Percentiles rank a stretch among this genome's conserved stretches.
These are phyloP conservation scores for Cyphomyrus discorhynchus DNA, from an alignment of 2,113 vertebrate species.

Conservation along the genomic window DNA sequence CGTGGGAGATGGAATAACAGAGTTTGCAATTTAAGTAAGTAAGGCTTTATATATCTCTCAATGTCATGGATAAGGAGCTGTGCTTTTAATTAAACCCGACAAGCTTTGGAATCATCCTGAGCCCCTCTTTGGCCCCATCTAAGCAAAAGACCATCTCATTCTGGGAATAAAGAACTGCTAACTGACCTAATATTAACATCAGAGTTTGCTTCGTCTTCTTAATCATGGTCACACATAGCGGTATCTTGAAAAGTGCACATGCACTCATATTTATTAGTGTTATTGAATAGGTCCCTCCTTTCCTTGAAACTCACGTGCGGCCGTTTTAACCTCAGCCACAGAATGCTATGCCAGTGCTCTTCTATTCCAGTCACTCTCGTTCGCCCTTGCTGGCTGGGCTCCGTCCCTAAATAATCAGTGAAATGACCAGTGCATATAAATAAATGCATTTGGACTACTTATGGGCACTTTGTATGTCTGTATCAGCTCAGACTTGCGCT, in stretches of 20 bases:
- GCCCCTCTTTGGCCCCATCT: not conserved
- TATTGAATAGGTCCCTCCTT: not conserved
- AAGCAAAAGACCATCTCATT: not conserved
- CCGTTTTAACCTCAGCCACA: not conserved
- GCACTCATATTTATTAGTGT: not conserved
- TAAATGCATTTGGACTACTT: not conserved
- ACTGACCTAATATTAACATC: not conserved
- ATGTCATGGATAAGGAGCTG: not conserved
- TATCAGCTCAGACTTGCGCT: conserved; percentile 60
- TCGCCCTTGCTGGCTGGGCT: not conserved
- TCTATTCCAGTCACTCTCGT: not conserved
- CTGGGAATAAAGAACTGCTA: not conserved
- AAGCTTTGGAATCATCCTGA: not conserved
- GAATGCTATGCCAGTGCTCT: not conserved
- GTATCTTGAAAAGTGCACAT: not conserved
- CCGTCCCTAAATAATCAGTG: not conserved
- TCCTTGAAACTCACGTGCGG: not conserved
- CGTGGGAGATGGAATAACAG: not conserved
- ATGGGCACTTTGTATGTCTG: conserved; percentile 31
- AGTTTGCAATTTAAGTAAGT: not conserved
- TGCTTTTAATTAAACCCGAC: not conserved
- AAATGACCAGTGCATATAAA: not conserved
- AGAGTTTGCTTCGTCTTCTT: not conserved
- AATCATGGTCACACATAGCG: not conserved
- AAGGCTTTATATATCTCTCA: not conserved